Base-by-base conservation (phyloP, 2,797 vertebrate species). In the Micrastur ruficollis region DNA sequence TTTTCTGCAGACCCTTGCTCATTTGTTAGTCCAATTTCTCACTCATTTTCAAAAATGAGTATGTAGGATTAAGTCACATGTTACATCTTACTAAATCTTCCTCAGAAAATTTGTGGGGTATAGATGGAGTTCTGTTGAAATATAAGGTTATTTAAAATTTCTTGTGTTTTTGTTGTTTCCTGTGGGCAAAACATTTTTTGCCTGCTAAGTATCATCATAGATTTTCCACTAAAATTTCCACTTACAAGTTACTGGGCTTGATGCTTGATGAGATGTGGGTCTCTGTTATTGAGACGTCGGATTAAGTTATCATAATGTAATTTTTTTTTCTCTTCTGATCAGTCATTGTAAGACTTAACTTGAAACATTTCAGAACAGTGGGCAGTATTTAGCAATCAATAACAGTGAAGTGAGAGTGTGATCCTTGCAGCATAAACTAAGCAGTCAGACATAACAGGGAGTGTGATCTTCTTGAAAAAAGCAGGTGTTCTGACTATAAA, bases 381-480 rank as follows among this genome's bases (percentile, higher is more conserved):
- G 55, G 5, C 34, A 65, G 38, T 70, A 81, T 79, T 94, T 93
- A 93, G 47, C 1, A 1, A 20, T 84, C 70, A 72, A 3, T 91
- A 78, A n/a, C 31, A 86, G 36, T 86, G 53, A 92, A 53, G 16
- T 63, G 70, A 86, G 27, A 71, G 27, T 71, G 21, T 1, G 6
- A 84, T 84, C 17, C 34, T 93, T 79, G 68, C 49, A 46, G 61
- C 25, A 19, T 66, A 72, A 92, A 75, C 34, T 29, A 78, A 91
- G 12, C 19, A 13, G 38, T 93, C 52, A 81, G 58, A 86, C 34
- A 9, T 72, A 88, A 88, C 32, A 70, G 55, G 36, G 52, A 93
- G 44, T 83, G 34, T 62, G 74, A 86, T 94, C 92, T 92, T 93
- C 53, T 17, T 82, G 85, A 92, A 85, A 76, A 85, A 91, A 84